Percentiles rank a stretch among this genome's conserved stretches.
Conservation (phyloP, 2,888 invertebrate species). For the Diplazon laetatorius region DNA sequence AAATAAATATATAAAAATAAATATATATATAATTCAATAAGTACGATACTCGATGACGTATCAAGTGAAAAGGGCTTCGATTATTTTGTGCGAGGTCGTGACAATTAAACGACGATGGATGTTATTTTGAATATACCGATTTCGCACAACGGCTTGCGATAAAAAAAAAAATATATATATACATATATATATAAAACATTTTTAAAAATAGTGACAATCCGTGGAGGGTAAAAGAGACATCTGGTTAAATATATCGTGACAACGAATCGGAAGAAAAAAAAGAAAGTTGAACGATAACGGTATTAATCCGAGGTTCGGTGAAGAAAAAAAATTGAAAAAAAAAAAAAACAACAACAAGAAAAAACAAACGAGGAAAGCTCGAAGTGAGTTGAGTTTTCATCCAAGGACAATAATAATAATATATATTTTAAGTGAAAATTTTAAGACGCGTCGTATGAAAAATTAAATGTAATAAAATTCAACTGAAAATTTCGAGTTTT, state of each 20-base stretch:
- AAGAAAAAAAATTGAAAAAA: constrained; percentile 27
- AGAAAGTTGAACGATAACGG: constrained; percentile 9
- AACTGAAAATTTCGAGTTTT: constrained; percentile 37
- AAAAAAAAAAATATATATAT: no score
- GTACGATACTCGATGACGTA: no score
- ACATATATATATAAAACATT: no score
- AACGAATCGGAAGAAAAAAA: constrained; percentile 24
- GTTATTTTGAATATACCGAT: neutral
- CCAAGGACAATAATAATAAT: constrained; percentile 83
- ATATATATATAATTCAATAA: no score
- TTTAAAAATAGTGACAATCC: constrained; percentile 23
- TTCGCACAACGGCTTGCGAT: no score
- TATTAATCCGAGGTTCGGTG: constrained; percentile 32
- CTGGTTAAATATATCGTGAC: neutral
- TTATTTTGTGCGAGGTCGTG: no score
- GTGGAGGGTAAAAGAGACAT: neutral
- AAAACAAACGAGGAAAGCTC: constrained; percentile 67
- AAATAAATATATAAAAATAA: no score
- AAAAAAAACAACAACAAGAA: no score
- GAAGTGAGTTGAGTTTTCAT: constrained; percentile 79
- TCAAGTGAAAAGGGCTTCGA: no score
- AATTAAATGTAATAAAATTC: constrained; percentile 40
- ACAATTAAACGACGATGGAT: no score
- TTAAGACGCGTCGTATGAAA: constrained; percentile 59
- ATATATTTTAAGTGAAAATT: constrained; percentile 79